Conservation (phyloP, 2,888 invertebrate genomes). For the Eulithis prunata region DNA sequence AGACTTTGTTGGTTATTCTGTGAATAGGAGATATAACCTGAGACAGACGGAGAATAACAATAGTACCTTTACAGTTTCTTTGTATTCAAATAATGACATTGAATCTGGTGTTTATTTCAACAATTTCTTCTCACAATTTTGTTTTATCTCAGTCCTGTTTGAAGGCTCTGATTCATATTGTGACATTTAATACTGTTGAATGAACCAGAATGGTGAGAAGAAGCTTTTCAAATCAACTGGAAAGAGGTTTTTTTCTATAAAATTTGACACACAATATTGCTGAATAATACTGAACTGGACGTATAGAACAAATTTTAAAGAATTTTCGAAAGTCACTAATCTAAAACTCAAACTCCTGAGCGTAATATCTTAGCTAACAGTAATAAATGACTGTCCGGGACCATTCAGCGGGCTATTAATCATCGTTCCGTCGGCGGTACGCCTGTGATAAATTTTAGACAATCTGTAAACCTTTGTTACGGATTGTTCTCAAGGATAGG, state of each 20-base stretch:
- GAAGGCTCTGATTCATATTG: background rate
- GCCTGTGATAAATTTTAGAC: constrained; percentile 32
- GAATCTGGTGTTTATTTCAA: too few relatives aligned
- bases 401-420: constrained; percentile 30
- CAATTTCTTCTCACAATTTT: background rate
- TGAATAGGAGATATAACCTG: constrained; percentile 9
- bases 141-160: background rate
- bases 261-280: too few relatives aligned
- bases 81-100: too few relatives aligned
- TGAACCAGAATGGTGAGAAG: too few relatives aligned
- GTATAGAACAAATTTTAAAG: background rate
- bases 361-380: constrained; percentile 26
- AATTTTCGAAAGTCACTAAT: constrained; percentile 7
- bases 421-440: constrained; percentile 32
- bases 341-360: constrained; percentile 11
- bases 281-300: background rate
- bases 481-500: constrained; percentile 13
- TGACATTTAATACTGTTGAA: too few relatives aligned
- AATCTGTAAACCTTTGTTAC: constrained; percentile 24
- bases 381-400: constrained; percentile 34
- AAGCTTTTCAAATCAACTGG: too few relatives aligned
- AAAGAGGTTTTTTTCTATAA: too few relatives aligned
- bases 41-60: background rate
- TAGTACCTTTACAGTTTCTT: background rate
- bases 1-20: constrained; percentile 9